Evolutionary conservation across 92 coral and sea anemone species (phyloP), one percentile per base, ranked within the genome.

Genomic region (Pocillopora meandrina): DNA sequence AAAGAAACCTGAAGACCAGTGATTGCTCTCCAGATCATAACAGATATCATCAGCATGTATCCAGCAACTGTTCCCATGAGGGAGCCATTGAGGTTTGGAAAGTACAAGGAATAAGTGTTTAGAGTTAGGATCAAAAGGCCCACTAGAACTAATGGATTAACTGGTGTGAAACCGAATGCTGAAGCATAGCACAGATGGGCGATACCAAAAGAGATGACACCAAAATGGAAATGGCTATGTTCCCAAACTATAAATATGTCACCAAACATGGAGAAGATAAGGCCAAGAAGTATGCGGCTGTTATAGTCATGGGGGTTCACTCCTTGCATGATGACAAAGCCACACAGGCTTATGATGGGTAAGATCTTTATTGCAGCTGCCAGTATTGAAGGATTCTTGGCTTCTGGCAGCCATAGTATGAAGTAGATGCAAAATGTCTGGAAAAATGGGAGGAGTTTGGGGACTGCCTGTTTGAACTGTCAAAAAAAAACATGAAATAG

Each of bases 231-330:
- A 21, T 76, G 81, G 33, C 61, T 55, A 55, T 63, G 77, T 76
- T 91, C 91, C 94, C 94, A 91, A 17, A 91, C 92, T 33, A 91
- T 82, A 57, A 91, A 77, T 64, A 90, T 87, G 57, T 91, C 94
- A 9, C 94, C 94, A 56, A 84, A 80, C 56, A 90, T 71, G 5
- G 94, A 91, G 85, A 91, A 91, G 60, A 85, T 34, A 52, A 91
- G 89, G 84, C 92, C 94, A 5, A 88, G 58, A 42, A 91, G 74
- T 10, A 91, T 82, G 49, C 49, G 36, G 2, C 84, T 78, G 49
- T 85, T 91, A 88, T 88, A 91, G 47, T 73, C 79, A 71, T 85
- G 83, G 36, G 72, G 65, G 60, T 90, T 85, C 34, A 82, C 67
- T 9, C 88, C 90, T 56, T 91, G 90, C 90, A 62, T 72, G 56